phyloP scores from a whole-genome alignment of 2,797 vertebrate species.

The Spondyliosoma cantharus region DNA sequence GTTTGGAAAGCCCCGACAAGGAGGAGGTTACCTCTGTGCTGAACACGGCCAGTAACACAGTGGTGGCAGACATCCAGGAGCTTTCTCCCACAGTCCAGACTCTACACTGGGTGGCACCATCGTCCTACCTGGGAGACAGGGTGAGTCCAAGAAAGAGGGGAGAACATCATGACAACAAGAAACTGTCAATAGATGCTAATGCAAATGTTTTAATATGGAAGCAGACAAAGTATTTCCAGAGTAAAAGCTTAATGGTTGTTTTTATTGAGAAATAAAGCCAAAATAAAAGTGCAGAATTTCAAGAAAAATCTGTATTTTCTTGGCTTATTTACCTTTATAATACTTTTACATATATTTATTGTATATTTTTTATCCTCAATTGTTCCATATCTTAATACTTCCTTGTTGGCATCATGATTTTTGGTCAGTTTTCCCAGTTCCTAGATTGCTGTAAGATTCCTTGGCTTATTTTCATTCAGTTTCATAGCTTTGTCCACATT shows the following conservation, averaged over 20 bases:
- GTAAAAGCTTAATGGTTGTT: neutral
- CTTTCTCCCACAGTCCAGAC: conserved; percentile 82
- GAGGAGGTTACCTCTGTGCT: conserved; percentile 85
- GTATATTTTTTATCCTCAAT: too few species aligned
- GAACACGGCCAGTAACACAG: conserved; percentile 89
- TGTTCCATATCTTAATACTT: too few species aligned
- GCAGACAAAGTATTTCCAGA: neutral
- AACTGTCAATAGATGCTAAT: conserved; percentile 5
- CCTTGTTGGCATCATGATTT: too few species aligned
- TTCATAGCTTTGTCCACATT: neutral
- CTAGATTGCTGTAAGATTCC: too few species aligned
- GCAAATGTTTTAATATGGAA: neutral
- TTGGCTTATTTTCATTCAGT: too few species aligned
- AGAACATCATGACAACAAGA: neutral
- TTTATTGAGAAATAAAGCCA: neutral
- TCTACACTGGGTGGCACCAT: conserved; percentile 91
- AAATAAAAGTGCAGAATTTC: neutral
- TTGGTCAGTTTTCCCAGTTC: too few species aligned
- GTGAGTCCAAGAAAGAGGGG: conserved; percentile 74
- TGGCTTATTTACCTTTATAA: neutral
- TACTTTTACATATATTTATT: too few species aligned
- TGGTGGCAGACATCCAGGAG: conserved; percentile 94
- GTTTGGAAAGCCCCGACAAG: conserved; percentile 82
- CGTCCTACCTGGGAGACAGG: conserved; percentile 90
- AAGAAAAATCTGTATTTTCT: neutral